Evolutionary conservation across 2,113 vertebrate genomes (phyloP).

Genomic region (Eclectus roratus): DNA sequence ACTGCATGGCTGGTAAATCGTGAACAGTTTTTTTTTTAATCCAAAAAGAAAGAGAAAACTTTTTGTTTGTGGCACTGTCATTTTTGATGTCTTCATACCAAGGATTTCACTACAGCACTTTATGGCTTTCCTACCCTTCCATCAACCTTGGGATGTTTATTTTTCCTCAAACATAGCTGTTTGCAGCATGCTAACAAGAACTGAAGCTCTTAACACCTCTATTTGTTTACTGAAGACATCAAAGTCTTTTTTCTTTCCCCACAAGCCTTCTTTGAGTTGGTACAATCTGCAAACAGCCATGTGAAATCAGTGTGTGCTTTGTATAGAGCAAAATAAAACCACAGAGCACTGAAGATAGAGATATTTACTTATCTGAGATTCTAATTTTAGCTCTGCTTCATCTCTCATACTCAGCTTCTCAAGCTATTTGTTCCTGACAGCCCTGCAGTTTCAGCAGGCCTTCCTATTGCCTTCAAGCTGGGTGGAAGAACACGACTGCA

Average conservation of each 20-base stretch:
- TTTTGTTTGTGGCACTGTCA: not conserved
- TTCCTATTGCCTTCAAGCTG: not conserved
- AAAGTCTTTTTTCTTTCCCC: not conserved
- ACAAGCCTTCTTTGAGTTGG: not conserved
- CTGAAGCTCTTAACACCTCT: conserved; percentile 1
- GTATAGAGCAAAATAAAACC: not conserved
- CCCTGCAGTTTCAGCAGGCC: not conserved
- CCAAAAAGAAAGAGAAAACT: not conserved
- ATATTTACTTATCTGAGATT: not conserved
- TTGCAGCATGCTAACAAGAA: conserved; percentile 35
- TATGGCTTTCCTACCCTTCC: conserved; percentile 21
- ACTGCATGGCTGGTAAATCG: not conserved
- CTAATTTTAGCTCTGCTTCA: not conserved
- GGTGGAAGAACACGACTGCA: not conserved
- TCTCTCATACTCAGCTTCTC: not conserved
- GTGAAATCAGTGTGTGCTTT: not conserved
- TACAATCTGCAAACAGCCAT: not conserved
- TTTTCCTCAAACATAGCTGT: conserved; percentile 37
- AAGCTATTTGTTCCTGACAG: not conserved
- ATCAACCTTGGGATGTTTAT: conserved; percentile 40
- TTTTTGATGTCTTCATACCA: not conserved
- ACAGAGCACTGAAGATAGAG: not conserved
- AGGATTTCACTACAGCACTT: not conserved
- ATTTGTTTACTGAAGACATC: conserved; percentile 52
- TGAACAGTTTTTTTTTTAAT: not conserved